These are phyloP conservation scores for Caranx ignobilis DNA, from an alignment of 2,113 vertebrate species.

Conservation along the genomic window DNA sequence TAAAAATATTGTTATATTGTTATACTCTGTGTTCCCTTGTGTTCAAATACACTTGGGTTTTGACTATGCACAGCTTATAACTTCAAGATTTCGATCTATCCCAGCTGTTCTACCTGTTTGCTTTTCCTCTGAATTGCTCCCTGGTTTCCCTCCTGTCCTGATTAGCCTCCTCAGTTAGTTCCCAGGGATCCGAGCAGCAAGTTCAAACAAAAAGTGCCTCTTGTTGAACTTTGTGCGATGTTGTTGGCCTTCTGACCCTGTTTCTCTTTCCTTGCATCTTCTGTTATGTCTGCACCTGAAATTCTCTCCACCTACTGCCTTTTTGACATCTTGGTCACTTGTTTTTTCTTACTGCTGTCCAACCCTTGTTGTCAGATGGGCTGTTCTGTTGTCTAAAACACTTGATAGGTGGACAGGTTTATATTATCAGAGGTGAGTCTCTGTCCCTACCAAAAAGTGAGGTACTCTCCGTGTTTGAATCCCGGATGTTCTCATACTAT, in stretches of 20 bases:
- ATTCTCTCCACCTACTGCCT: conserved; percentile 85
- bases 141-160: conserved; percentile 49
- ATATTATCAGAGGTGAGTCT: conserved; percentile 99
- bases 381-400: conserved; percentile 99
- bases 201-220: conserved; percentile 73
- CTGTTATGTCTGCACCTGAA: conserved; percentile 79
- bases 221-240: conserved; percentile 86
- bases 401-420: conserved; percentile 99
- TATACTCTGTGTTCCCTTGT: neutral
- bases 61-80: conserved; percentile 22
- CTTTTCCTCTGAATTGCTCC: conserved; percentile 80
- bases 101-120: conserved; percentile 27
- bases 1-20: neutral
- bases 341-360: conserved; percentile 96
- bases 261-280: conserved; percentile 77
- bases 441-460: conserved; percentile 40
- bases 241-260: conserved; percentile 88
- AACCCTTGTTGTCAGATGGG: conserved; percentile 98
- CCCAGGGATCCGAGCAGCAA: conserved; percentile 48
- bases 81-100: conserved; percentile 11
- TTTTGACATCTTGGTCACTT: conserved; percentile 92
- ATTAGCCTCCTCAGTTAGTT: conserved; percentile 34
- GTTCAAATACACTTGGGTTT: neutral
- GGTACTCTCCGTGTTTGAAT: neutral
- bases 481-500: conserved; percentile 25